Evolutionary conservation across 2,797 vertebrate species (phyloP).

Genomic region (Manis crassicaudata): DNA sequence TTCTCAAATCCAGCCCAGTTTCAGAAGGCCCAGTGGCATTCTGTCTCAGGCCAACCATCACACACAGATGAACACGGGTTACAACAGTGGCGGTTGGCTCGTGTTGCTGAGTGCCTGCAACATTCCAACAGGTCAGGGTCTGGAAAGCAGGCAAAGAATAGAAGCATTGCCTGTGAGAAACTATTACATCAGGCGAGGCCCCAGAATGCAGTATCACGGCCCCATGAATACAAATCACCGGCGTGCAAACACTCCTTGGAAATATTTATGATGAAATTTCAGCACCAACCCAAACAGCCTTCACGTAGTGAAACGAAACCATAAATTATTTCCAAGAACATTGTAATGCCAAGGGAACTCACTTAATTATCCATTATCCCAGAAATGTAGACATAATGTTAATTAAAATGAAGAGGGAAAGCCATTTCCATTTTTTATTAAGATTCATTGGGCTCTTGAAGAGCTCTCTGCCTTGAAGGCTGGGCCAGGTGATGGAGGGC

Average conservation of each 20-base stretch:
- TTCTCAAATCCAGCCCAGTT: neutral
- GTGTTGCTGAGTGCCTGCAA: fast-evolving
- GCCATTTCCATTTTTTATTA: slow-evolving; percentile 89
- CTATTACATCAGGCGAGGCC: slow-evolving; percentile 45
- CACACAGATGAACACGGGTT: neutral
- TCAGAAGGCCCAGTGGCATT: neutral
- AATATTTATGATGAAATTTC: slow-evolving; percentile 84
- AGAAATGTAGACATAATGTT: slow-evolving; percentile 88
- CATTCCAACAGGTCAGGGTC: neutral
- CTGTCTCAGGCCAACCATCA: neutral
- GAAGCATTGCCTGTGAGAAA: neutral
- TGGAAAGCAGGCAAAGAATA: neutral
- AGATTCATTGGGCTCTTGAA: slow-evolving; percentile 85
- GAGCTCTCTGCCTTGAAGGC: slow-evolving; percentile 81
- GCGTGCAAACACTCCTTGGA: slow-evolving; percentile 77
- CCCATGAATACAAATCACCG: slow-evolving; percentile 72
- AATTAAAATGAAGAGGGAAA: slow-evolving; percentile 91
- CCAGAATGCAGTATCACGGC: slow-evolving; percentile 20
- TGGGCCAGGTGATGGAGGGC: slow-evolving; percentile 83
- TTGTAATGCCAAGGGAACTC: slow-evolving; percentile 90
- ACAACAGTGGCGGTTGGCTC: neutral
- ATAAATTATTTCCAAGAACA: slow-evolving; percentile 89
- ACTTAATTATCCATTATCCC: slow-evolving; percentile 90
- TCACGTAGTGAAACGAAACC: slow-evolving; percentile 82
- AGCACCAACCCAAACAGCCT: slow-evolving; percentile 85